Evolutionary conservation across 2,797 vertebrate species (phyloP).

Genomic region (Distichodus sexfasciatus): DNA sequence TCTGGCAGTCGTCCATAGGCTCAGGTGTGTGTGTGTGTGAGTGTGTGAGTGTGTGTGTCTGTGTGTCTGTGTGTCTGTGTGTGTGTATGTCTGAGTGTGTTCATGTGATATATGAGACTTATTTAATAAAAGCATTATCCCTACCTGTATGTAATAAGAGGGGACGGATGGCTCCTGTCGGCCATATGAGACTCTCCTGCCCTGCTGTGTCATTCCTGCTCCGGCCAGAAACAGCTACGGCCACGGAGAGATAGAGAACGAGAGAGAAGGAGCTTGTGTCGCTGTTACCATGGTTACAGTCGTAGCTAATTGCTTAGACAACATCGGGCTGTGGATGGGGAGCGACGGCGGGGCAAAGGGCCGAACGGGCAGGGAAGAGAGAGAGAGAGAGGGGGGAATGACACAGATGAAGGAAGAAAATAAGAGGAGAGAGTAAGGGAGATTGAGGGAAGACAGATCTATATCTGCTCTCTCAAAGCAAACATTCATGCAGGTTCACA

Average conservation of each 20-base stretch:
- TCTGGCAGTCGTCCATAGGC: too few species aligned
- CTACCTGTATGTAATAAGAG: background rate
- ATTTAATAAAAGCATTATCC: too few species aligned
- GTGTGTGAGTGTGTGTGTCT: too few species aligned
- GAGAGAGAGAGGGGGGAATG: slow-evolving; percentile 4
- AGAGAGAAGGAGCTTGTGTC: slow-evolving; percentile 46
- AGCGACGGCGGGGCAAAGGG: slow-evolving; percentile 31
- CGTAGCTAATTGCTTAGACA: slow-evolving; percentile 65
- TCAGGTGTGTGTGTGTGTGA: too few species aligned
- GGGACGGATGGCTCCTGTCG: too few species aligned
- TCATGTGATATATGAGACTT: background rate
- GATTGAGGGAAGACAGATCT: background rate
- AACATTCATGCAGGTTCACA: too few species aligned
- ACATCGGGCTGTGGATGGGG: slow-evolving; percentile 61
- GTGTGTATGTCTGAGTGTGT: slow-evolving; percentile 4
- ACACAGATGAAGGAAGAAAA: background rate
- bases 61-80: slow-evolving; percentile 9
- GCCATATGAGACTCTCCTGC: slow-evolving; percentile 39
- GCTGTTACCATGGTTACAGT: slow-evolving; percentile 68
- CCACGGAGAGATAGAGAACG: slow-evolving; percentile 35
- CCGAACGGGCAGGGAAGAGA: slow-evolving; percentile 4
- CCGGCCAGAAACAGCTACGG: too few species aligned
- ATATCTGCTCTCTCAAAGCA: too few species aligned
- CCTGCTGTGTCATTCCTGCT: slow-evolving; percentile 43
- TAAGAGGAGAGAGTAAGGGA: background rate